Base-by-base conservation (phyloP, 1,140 invertebrate species). In the Macrocentrus cingulum region DNA sequence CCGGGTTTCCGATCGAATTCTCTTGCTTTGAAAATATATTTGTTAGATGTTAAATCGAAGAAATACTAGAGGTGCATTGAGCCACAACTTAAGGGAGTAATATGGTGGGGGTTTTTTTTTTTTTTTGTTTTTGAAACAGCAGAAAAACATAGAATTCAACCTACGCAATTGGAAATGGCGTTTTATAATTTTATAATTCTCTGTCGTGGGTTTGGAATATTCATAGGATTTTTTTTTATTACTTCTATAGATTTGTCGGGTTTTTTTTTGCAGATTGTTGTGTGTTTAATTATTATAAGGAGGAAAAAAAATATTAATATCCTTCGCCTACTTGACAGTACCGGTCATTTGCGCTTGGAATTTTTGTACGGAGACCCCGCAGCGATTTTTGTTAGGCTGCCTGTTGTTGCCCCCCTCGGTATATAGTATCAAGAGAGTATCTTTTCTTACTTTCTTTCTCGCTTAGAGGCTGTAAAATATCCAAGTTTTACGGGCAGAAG, bases 1-100 rank as follows among this genome's bases (percentile, higher is more conserved):
- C 68, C 68, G 70, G 69, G 67, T 68, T 64, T 60, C 63, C 59
- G 69, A n/a, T n/a, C n/a, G n/a, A n/a, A n/a, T n/a, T n/a, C n/a
- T n/a, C n/a, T n/a, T n/a, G n/a, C n/a, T n/a, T n/a, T n/a, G n/a
- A n/a, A n/a, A n/a, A n/a, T n/a, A n/a, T n/a, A n/a, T n/a, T n/a
- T n/a, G n/a, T n/a, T n/a, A n/a, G n/a, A n/a, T n/a, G n/a, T n/a
- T n/a, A n/a, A n/a, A n/a, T n/a, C n/a, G n/a, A n/a, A n/a, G n/a
- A n/a, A n/a, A n/a, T n/a, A n/a, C n/a, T n/a, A n/a, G n/a, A n/a
- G n/a, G n/a, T n/a, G n/a, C n/a, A n/a, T n/a, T n/a, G n/a, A n/a
- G n/a, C n/a, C n/a, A n/a, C n/a, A n/a, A n/a, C n/a, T n/a, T n/a
- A n/a, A n/a, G n/a, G n/a, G n/a, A n/a, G n/a, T n/a, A n/a, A n/a